Conservation (phyloP, 2,888 invertebrate genomes). For the Drosophila stalkeri region DNA sequence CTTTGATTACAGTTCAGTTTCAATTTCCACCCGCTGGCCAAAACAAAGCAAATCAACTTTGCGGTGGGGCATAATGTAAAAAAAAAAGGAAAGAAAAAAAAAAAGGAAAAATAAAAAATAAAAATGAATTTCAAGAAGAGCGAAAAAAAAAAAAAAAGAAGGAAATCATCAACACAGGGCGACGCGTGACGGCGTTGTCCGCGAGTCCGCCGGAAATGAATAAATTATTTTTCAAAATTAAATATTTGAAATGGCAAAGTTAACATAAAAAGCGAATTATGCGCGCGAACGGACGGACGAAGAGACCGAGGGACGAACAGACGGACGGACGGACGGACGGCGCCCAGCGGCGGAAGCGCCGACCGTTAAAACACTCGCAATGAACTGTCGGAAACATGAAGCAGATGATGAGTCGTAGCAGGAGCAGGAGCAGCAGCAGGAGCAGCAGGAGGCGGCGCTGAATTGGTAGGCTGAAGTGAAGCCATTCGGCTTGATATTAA, state of each 20-base stretch:
- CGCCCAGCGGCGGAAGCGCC: conserved; percentile 72
- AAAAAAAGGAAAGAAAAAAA: conserved; percentile 15
- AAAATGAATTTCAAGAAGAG: conserved; percentile 21
- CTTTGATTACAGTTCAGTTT: conserved; percentile 80
- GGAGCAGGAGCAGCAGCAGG: background rate
- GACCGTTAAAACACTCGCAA: conserved; percentile 78
- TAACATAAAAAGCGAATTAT: conserved; percentile 80
- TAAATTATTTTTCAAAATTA: conserved; percentile 76
- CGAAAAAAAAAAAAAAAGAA: background rate
- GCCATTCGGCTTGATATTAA: conserved; percentile 68
- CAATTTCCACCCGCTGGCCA: conserved; percentile 61
- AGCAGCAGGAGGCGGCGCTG: background rate
- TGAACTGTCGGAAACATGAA: conserved; percentile 76
- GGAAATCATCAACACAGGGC: conserved; percentile 56
- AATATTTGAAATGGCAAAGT: conserved; percentile 68
- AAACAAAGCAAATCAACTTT: conserved; percentile 69
- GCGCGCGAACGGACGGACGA: conserved; percentile 45
- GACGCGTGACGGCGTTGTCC: conserved; percentile 35
- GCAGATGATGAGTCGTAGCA: conserved; percentile 19
- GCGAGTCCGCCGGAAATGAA: conserved; percentile 73
- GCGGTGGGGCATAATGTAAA: conserved; percentile 41
- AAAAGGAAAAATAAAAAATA: conserved; percentile 12
- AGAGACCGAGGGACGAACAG: background rate
- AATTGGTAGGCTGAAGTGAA: conserved; percentile 1
- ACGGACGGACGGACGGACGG: conserved; percentile 9